Percentiles rank a stretch among this genome's conserved stretches.
Conservation (phyloP, 1,140 invertebrate genomes). For the Apis mellifera region Amel_HAv3.1 CM009933.2:8312001-8312500, state of each 20-base stretch:
- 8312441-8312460: slow-evolving; percentile 24
- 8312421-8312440: slow-evolving; percentile 44
- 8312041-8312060: slow-evolving; percentile 67
- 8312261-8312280: slow-evolving; percentile 4
- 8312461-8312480: slow-evolving; percentile 52
- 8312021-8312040: slow-evolving; percentile 66
- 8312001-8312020: not conserved
- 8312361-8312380: not conserved
- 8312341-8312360: not conserved
- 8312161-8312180: slow-evolving; percentile 17
- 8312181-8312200: slow-evolving; percentile 28
- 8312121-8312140: slow-evolving; percentile 24
- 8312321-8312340: not conserved
- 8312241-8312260: slow-evolving; percentile 14
- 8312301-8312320: not conserved
- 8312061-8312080: slow-evolving; percentile 64
- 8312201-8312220: slow-evolving; percentile 36
- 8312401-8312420: slow-evolving; percentile 23
- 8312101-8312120: slow-evolving; percentile 70
- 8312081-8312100: slow-evolving; percentile 67
- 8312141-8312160: slow-evolving; percentile 27
- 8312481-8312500: slow-evolving; percentile 71
- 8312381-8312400: not conserved
- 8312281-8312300: not conserved
- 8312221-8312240: slow-evolving; percentile 21